phyloP scores from a whole-genome alignment of 2,888 invertebrate species.

The Euphydryas editha region DNA sequence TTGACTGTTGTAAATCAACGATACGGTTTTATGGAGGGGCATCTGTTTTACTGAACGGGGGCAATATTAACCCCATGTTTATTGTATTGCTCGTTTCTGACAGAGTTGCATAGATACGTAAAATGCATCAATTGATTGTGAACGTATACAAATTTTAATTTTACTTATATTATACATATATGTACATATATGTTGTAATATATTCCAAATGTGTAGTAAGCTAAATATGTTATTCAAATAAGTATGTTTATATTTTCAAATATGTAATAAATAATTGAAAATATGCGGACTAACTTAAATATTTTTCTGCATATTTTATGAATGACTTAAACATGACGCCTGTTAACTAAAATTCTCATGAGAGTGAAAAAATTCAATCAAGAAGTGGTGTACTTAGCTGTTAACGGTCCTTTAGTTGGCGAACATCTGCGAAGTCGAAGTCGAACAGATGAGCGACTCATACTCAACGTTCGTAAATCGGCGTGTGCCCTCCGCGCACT shows the following conservation, averaged over 20 bases:
- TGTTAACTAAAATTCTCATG: background rate
- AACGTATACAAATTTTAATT: background rate
- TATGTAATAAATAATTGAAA: too few species aligned
- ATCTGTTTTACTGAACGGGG: constrained; percentile 33
- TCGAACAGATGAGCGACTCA: constrained; percentile 66
- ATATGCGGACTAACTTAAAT: background rate
- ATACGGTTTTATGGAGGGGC: constrained; percentile 37
- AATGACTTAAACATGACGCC: background rate
- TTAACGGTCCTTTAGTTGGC: constrained; percentile 62
- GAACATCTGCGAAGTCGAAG: constrained; percentile 47
- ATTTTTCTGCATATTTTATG: too few species aligned
- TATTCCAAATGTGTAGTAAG: too few species aligned
- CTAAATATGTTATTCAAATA: too few species aligned
- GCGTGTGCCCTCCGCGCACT: constrained; percentile 51
- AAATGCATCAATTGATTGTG: background rate
- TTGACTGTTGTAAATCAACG: constrained; percentile 35
- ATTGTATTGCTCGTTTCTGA: constrained; percentile 16
- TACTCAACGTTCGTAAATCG: constrained; percentile 34
- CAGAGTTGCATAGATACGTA: background rate
- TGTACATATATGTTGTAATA: too few species aligned
- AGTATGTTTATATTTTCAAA: too few species aligned
- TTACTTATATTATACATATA: background rate
- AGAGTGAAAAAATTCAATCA: background rate
- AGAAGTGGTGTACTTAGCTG: constrained; percentile 21
- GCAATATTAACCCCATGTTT: constrained; percentile 34